Evolutionary conservation across 64 coral and sea anemone species (phyloP).

Genomic region (Montipora cactus): DNA sequence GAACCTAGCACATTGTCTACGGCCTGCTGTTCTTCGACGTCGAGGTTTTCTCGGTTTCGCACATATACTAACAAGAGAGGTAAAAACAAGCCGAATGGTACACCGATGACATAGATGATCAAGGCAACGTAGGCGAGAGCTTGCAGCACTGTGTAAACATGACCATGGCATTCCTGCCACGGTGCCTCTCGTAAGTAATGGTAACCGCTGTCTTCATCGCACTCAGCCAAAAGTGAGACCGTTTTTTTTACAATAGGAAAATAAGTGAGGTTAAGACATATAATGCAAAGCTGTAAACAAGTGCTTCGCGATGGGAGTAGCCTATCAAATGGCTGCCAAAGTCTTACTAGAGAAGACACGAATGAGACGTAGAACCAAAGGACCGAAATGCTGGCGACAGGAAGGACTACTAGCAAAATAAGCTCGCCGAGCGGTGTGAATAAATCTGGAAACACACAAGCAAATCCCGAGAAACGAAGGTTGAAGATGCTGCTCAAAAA

Average conservation of each 20-base stretch:
- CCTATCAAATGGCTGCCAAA: constrained; percentile 22
- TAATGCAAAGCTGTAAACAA: constrained; percentile 52
- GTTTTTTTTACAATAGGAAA: constrained; percentile 73
- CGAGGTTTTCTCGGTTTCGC: not conserved
- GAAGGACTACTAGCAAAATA: constrained; percentile 53
- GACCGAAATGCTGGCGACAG: not conserved
- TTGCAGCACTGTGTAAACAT: constrained; percentile 3
- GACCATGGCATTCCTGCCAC: constrained; percentile 59
- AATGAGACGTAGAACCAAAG: constrained; percentile 48
- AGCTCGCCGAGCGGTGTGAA: constrained; percentile 81
- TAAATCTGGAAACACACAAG: constrained; percentile 65
- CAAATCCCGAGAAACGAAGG: constrained; percentile 73
- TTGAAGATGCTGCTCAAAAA: constrained; percentile 77
- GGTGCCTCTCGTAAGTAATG: constrained; percentile 60
- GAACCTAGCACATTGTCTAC: constrained; percentile 67
- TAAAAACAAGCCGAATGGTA: constrained; percentile 67
- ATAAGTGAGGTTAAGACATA: constrained; percentile 70
- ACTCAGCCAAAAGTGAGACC: constrained; percentile 54
- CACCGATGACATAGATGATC: constrained; percentile 53
- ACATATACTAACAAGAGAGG: constrained; percentile 20
- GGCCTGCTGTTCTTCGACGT: constrained; percentile 14
- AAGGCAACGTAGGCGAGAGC: constrained; percentile 31
- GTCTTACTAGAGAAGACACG: not conserved
- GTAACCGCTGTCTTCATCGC: not conserved
- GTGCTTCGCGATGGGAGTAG: constrained; percentile 9